Evolutionary conservation across 2,888 invertebrate genomes (phyloP).

Genomic region (Caenorhabditis afra): DNA sequence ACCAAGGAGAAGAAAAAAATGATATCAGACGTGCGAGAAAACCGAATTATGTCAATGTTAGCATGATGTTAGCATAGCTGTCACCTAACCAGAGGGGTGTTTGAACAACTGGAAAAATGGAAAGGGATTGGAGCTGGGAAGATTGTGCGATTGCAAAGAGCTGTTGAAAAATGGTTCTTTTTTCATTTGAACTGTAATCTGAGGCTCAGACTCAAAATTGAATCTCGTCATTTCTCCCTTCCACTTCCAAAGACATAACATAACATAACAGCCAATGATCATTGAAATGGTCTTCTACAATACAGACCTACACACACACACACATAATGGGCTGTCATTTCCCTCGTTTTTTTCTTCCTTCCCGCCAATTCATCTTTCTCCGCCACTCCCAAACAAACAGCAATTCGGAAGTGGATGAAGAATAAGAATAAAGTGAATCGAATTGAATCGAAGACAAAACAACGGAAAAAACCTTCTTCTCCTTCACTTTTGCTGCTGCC

Average conservation of each 20-base stretch:
- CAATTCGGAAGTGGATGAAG: conserved; percentile 9
- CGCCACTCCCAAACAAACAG: conserved; percentile 16
- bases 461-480: too few relatives aligned
- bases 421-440: conserved; percentile 13
- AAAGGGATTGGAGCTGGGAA: too few relatives aligned
- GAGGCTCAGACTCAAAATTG: too few relatives aligned
- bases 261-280: conserved; percentile 12
- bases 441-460: neutral
- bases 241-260: neutral
- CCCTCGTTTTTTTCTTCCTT: neutral
- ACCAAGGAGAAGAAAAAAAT: too few relatives aligned
- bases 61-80: conserved; percentile 19
- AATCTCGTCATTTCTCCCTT: too few relatives aligned
- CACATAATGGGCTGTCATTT: conserved; percentile 47
- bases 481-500: too few relatives aligned
- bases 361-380: too few relatives aligned
- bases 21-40: too few relatives aligned
- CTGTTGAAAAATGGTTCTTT: too few relatives aligned
- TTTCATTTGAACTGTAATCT: too few relatives aligned
- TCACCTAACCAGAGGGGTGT: conserved; percentile 7
- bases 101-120: conserved; percentile 36
- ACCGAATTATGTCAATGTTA: too few relatives aligned
- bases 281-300: conserved; percentile 34
- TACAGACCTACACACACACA: too few relatives aligned
- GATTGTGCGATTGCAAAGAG: neutral